Conservation (phyloP, 2,113 vertebrate species). For the Lepus timidus region DNA sequence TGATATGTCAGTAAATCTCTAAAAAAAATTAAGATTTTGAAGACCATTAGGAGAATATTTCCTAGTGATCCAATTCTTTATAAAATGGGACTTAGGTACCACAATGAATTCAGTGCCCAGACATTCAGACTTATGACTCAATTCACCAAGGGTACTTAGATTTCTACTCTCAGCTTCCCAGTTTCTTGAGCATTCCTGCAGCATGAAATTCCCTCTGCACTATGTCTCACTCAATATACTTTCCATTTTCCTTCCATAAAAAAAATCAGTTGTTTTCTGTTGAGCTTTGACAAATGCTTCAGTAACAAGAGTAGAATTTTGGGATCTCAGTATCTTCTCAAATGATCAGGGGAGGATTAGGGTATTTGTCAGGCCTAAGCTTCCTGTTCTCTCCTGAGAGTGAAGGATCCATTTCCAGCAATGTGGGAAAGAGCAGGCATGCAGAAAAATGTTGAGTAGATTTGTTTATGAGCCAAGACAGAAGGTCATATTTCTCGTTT, state of each 20-base stretch:
- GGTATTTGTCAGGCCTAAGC: conserved; percentile 25
- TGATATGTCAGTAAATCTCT: not conserved
- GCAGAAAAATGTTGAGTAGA: conserved; percentile 34
- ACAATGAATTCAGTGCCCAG: not conserved
- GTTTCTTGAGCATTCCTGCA: not conserved
- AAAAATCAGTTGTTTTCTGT: not conserved
- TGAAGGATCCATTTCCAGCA: not conserved
- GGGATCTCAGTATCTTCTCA: conserved; percentile 6
- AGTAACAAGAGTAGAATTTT: not conserved
- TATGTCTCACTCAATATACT: not conserved
- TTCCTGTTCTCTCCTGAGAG: not conserved
- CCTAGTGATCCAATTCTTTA: conserved; percentile 22
- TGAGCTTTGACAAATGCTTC: not conserved
- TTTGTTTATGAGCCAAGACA: conserved; percentile 63
- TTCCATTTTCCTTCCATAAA: not conserved
- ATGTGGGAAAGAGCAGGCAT: not conserved
- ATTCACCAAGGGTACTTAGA: not conserved
- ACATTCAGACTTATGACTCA: not conserved
- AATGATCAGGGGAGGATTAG: conserved; percentile 1
- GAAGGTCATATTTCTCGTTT: conserved; percentile 64
- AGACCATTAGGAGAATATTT: conserved; percentile 2
- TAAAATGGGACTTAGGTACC: not conserved
- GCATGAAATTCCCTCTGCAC: not conserved
- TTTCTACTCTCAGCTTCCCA: not conserved
- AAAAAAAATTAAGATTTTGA: not conserved